Conservation (phyloP, 2,113 vertebrate genomes). For the Hypomesus transpacificus region DNA sequence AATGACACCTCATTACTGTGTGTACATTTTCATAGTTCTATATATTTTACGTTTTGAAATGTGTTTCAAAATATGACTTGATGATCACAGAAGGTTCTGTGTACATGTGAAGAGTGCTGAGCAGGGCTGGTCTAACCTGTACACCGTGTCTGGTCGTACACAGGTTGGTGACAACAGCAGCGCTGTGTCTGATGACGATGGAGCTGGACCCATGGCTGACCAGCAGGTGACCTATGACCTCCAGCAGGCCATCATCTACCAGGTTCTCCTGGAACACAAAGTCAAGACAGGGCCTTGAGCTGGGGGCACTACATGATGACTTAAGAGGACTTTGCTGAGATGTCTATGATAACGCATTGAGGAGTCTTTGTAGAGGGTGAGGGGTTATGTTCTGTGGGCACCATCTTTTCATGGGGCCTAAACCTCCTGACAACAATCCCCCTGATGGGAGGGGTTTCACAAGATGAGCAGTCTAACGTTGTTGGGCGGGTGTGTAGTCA, state of each 20-base stretch:
- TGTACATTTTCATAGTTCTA: too few species aligned
- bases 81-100: too few species aligned
- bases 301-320: too few species aligned
- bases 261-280: constrained; percentile 61
- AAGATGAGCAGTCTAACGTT: constrained; percentile 55
- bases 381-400: too few species aligned
- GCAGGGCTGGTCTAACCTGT: constrained; percentile 40
- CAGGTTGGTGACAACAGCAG: constrained; percentile 67
- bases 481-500: constrained; percentile 66
- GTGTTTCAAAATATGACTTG: too few species aligned
- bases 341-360: background rate
- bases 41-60: too few species aligned
- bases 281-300: background rate
- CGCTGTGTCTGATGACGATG: constrained; percentile 59
- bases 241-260: constrained; percentile 63
- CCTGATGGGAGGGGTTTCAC: background rate
- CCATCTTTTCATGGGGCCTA: too few species aligned
- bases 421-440: background rate
- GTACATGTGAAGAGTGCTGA: too few species aligned
- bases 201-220: constrained; percentile 52
- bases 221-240: constrained; percentile 65
- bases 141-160: constrained; percentile 47
- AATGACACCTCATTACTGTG: background rate
- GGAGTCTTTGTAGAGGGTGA: too few species aligned
- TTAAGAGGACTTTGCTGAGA: too few species aligned